These are phyloP conservation scores for Mesocentrotus franciscanus DNA, from an alignment of 53 echinoderm and acorn worm genomes.

Conservation along the genomic window DNA sequence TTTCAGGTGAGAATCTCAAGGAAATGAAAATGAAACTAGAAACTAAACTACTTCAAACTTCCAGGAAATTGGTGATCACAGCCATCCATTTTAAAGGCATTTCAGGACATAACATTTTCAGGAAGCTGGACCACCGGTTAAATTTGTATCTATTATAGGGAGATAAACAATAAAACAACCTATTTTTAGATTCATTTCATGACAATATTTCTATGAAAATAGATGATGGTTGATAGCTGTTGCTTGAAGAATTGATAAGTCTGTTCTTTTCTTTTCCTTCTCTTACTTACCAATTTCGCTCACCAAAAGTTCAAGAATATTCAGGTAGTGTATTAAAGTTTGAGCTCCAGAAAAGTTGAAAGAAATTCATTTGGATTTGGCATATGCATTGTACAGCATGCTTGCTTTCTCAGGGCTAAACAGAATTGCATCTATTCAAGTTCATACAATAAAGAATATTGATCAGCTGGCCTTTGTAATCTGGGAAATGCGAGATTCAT, in stretches of 20 bases:
- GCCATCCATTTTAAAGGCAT: too few species aligned
- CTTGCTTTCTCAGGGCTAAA: neutral
- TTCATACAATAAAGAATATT: neutral
- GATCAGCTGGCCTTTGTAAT: neutral
- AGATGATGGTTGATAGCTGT: neutral
- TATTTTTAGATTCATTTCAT: neutral
- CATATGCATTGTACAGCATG: constrained; percentile 30
- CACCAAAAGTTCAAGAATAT: constrained; percentile 44
- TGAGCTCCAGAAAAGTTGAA: neutral
- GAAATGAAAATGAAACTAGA: neutral
- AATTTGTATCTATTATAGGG: too few species aligned
- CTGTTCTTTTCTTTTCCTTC: neutral
- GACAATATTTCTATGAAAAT: neutral
- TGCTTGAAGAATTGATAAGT: neutral
- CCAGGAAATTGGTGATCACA: too few species aligned
- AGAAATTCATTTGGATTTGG: neutral
- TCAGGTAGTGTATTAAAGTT: constrained; percentile 9
- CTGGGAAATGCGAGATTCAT: constrained; percentile 1
- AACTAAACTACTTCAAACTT: too few species aligned
- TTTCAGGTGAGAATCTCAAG: constrained; percentile 72
- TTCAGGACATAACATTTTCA: too few species aligned
- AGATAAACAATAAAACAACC: too few species aligned
- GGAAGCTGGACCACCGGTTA: too few species aligned
- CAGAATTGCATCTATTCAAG: neutral
- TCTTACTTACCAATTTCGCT: neutral